Percentiles rank a stretch among this genome's conserved stretches.
These are phyloP conservation scores for Gymnothorax reevesii DNA, from an alignment of 2,797 vertebrate genomes.

Conservation along the genomic window DNA sequence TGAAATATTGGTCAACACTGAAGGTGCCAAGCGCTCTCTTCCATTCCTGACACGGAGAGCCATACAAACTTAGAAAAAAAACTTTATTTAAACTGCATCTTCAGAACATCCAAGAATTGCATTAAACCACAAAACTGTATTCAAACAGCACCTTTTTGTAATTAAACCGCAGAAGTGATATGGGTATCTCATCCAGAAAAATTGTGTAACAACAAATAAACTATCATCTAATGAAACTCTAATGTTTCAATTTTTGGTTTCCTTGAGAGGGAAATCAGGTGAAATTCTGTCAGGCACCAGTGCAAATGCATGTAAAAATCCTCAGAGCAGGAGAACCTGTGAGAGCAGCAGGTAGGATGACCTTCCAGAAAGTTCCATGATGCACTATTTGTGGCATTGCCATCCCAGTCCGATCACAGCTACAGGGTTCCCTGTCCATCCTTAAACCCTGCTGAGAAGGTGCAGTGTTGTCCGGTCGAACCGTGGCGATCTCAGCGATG, in stretches of 20 bases:
- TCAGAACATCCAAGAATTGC: neutral
- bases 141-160: neutral
- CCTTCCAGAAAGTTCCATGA: neutral
- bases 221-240: neutral
- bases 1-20: neutral
- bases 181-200: neutral
- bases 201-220: neutral
- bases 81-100: conserved; percentile 2
- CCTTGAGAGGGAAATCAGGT: neutral
- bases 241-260: conserved; percentile 16
- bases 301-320: conserved; percentile 4
- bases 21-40: neutral
- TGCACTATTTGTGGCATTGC: too few relatives aligned
- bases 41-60: neutral
- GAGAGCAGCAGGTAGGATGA: neutral
- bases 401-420: neutral
- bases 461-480: neutral
- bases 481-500: neutral
- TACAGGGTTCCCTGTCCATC: neutral
- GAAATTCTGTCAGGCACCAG: neutral
- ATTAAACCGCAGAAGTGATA: neutral
- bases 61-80: neutral
- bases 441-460: neutral
- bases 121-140: neutral
- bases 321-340: neutral